phyloP scores from a whole-genome alignment of 2,797 vertebrate species.

The Eulemur rubriventer region DNA sequence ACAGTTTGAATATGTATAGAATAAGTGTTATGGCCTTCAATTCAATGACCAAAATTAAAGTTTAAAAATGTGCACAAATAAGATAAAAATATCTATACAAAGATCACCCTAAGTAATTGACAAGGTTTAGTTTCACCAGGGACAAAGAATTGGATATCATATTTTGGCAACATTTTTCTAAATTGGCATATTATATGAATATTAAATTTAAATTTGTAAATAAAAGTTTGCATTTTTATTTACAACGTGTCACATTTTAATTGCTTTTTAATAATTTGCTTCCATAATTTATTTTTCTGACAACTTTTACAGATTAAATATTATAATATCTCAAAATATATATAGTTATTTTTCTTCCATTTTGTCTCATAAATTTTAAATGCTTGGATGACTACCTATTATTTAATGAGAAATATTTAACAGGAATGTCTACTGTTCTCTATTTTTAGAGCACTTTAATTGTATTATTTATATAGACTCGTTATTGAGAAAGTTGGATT shows the following conservation, averaged over 20 bases:
- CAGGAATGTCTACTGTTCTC: too few species aligned
- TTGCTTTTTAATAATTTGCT: conserved; percentile 56
- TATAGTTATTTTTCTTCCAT: background rate
- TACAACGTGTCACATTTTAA: conserved; percentile 63
- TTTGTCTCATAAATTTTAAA: background rate
- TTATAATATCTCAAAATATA: background rate
- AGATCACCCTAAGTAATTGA: background rate
- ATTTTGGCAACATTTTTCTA: conserved; percentile 40
- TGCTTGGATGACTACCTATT: background rate
- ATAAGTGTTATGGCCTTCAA: background rate
- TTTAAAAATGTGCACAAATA: background rate
- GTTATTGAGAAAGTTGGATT: background rate
- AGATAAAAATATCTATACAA: background rate
- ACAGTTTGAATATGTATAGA: background rate
- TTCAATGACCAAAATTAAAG: background rate
- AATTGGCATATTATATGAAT: conserved; percentile 46
- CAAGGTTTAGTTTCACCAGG: background rate
- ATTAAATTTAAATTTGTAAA: conserved; percentile 52
- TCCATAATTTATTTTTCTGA: conserved; percentile 47
- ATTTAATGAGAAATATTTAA: background rate
- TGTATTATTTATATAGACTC: background rate
- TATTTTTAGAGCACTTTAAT: background rate
- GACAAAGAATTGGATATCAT: background rate
- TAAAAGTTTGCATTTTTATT: conserved; percentile 64
- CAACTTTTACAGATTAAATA: conserved; percentile 28